These are phyloP conservation scores for Mormyrus lacerda DNA, from an alignment of 2,113 vertebrate genomes.

Conservation along the genomic window DNA sequence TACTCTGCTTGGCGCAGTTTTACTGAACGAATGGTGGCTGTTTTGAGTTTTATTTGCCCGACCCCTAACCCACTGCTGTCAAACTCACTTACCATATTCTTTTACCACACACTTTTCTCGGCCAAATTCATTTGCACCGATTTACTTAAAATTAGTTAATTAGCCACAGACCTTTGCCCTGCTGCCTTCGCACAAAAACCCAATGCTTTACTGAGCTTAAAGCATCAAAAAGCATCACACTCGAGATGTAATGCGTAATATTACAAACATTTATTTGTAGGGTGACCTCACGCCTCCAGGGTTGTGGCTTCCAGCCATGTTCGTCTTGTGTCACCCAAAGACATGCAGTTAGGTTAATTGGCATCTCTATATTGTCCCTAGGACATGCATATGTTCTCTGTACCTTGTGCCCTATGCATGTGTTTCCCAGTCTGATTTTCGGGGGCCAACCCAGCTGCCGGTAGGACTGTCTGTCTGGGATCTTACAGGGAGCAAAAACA, in stretches of 20 bases:
- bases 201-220: not conserved
- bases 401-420: not conserved
- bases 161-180: not conserved
- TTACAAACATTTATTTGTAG: not conserved
- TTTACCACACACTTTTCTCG: not conserved
- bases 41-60: not conserved
- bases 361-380: not conserved
- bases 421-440: not conserved
- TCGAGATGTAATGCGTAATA: not conserved
- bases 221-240: not conserved
- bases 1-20: not conserved
- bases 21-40: not conserved
- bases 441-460: not conserved
- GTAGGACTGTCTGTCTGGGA: not conserved
- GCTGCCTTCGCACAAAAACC: not conserved
- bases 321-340: not conserved
- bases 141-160: not conserved
- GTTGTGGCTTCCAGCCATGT: not conserved
- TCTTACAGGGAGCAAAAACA: not conserved
- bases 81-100: not conserved
- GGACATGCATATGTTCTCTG: not conserved
- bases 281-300: not conserved
- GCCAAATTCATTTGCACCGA: not conserved
- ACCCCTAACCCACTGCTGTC: not conserved
- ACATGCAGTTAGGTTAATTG: not conserved